phyloP scores from a whole-genome alignment of 1,140 invertebrate genomes.

The Sinella curviseta region DNA sequence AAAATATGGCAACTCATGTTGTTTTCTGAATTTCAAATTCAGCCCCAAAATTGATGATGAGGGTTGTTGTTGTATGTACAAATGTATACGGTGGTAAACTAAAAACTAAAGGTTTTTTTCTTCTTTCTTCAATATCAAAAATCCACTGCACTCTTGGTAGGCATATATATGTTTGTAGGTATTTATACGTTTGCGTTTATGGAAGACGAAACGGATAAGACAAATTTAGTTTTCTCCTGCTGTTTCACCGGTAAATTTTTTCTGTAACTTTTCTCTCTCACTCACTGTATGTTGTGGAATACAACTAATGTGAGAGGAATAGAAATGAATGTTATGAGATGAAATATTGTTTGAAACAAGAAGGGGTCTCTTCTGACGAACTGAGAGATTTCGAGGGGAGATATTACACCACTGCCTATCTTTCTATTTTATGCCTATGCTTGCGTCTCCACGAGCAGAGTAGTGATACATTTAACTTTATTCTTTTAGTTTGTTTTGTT shows the following conservation, averaged over 20 bases:
- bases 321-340: slow-evolving; percentile 26
- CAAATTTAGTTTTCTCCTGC: slow-evolving; percentile 27
- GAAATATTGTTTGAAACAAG: slow-evolving; percentile 11
- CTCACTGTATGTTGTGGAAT: neutral
- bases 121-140: too few relatives aligned
- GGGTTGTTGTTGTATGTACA: too few relatives aligned
- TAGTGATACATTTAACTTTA: neutral
- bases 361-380: slow-evolving; percentile 8
- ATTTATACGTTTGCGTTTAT: neutral
- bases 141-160: too few relatives aligned
- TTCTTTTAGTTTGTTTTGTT: neutral
- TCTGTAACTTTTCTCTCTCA: neutral
- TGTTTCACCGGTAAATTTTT: slow-evolving; percentile 20
- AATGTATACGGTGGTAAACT: too few relatives aligned
- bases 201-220: slow-evolving; percentile 8
- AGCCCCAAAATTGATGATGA: slow-evolving; percentile 4
- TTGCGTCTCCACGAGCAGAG: neutral
- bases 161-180: too few relatives aligned
- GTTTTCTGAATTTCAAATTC: slow-evolving; percentile 20
- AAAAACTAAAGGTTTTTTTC: too few relatives aligned
- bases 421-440: neutral
- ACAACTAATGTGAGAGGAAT: slow-evolving; percentile 18
- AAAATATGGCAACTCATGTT: slow-evolving; percentile 22
- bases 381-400: slow-evolving; percentile 11
- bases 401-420: neutral